These are phyloP conservation scores for Antrozous pallidus DNA, from an alignment of 2,797 vertebrate species.

Conservation along the genomic window DNA sequence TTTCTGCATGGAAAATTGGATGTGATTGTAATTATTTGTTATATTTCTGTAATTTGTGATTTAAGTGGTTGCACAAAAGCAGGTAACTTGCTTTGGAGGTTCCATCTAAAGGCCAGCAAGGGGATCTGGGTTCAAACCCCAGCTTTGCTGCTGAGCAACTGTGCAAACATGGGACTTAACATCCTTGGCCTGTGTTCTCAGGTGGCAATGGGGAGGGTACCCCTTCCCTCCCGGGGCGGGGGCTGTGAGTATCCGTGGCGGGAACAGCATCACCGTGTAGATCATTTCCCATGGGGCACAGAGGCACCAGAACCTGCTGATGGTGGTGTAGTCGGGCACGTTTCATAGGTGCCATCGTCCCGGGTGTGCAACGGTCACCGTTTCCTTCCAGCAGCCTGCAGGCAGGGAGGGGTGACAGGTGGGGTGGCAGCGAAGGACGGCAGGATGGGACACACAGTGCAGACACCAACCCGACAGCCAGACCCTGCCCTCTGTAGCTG, in stretches of 20 bases:
- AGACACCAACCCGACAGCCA: rapidly evolving
- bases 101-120: not conserved
- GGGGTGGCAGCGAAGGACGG: too few species aligned
- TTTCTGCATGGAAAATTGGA: not conserved
- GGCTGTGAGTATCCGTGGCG: not conserved
- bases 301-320: not conserved
- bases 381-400: not conserved
- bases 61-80: not conserved
- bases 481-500: not conserved
- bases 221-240: rapidly evolving
- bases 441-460: not conserved
- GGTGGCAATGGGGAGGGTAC: not conserved
- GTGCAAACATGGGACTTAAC: not conserved
- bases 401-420: not conserved
- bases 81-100: not conserved
- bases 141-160: too few species aligned
- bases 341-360: rapidly evolving
- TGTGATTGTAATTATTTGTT: not conserved
- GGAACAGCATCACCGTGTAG: rapidly evolving
- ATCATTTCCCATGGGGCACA: rapidly evolving
- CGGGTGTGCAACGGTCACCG: not conserved
- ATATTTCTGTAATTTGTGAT: not conserved
- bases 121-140: not conserved
- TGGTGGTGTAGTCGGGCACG: rapidly evolving
- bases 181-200: not conserved